phyloP scores from a whole-genome alignment of 2,797 vertebrate species.

The Buphagus erythrorhynchus region DNA sequence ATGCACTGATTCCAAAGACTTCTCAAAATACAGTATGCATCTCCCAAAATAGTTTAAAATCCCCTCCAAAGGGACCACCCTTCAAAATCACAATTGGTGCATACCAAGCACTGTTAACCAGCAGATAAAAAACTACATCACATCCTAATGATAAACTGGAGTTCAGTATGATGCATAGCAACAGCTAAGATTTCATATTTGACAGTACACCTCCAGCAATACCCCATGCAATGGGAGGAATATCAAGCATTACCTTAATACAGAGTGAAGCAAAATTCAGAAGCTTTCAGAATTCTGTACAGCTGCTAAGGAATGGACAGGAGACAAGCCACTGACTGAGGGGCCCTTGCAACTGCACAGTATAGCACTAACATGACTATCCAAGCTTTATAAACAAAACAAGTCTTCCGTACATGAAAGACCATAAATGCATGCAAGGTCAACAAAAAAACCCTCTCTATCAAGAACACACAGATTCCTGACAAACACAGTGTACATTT shows the following conservation, averaged over 20 bases:
- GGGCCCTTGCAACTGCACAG: not conserved
- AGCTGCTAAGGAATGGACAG: not conserved
- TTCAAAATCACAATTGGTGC: not conserved
- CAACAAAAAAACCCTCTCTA: not conserved
- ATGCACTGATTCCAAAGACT: not conserved
- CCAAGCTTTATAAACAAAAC: not conserved
- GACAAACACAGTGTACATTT: not conserved
- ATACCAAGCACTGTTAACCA: not conserved
- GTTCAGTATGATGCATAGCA: not conserved
- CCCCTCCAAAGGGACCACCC: not conserved
- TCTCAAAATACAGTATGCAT: not conserved
- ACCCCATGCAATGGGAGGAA: not conserved
- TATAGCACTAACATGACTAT: not conserved
- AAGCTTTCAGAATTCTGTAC: not conserved
- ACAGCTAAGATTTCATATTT: not conserved
- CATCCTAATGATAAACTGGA: not conserved
- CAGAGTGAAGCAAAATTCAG: not conserved
- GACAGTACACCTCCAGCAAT: not conserved
- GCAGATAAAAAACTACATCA: not conserved
- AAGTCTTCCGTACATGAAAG: not conserved
- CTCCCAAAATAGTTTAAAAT: not conserved
- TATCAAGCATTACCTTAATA: not conserved
- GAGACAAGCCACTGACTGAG: not conserved
- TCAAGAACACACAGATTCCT: not conserved
- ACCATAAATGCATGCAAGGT: not conserved